A percentile compares a stretch with the other conserved stretches of the same genome.
Evolutionary conservation across 2,113 vertebrate species (phyloP).

Genomic region (Antechinus flavipes): DNA sequence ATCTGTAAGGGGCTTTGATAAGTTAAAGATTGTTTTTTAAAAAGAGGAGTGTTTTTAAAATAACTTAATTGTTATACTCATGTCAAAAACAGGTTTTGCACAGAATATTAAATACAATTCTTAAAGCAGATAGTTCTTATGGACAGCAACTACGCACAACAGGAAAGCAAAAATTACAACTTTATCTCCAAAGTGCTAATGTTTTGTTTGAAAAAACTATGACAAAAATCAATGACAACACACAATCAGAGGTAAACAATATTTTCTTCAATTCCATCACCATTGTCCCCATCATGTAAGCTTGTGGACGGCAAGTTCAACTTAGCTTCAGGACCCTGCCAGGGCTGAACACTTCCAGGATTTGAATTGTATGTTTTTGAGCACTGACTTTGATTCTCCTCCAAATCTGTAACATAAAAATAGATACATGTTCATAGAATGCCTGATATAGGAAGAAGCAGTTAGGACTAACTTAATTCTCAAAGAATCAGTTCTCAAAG

Average conservation of each 20-base stretch:
- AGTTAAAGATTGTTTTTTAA: conserved; percentile 75
- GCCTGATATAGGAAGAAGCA: conserved; percentile 43
- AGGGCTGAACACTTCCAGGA: conserved; percentile 56
- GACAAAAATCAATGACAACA: not conserved
- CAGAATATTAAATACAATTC: conserved; percentile 77
- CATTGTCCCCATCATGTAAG: conserved; percentile 82
- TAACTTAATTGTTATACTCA: conserved; percentile 83
- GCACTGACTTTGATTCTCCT: conserved; percentile 65
- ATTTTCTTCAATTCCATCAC: conserved; percentile 88
- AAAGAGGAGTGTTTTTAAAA: conserved; percentile 69
- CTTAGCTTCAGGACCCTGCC: conserved; percentile 67
- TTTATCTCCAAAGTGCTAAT: conserved; percentile 73
- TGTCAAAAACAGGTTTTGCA: conserved; percentile 46
- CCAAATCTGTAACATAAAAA: conserved; percentile 84
- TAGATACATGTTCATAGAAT: conserved; percentile 34
- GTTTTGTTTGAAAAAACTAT: conserved; percentile 43
- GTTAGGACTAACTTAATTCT: not conserved
- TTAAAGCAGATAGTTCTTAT: conserved; percentile 69
- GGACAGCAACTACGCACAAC: conserved; percentile 59
- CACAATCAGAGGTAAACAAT: conserved; percentile 94
- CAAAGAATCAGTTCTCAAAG: not conserved
- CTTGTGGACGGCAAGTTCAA: conserved; percentile 76
- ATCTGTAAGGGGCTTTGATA: conserved; percentile 70
- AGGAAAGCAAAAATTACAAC: conserved; percentile 61
- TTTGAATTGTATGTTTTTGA: conserved; percentile 54